These are phyloP conservation scores for Eulemur albifrons DNA, from an alignment of 2,797 vertebrate species.

Conservation along the genomic window DNA sequence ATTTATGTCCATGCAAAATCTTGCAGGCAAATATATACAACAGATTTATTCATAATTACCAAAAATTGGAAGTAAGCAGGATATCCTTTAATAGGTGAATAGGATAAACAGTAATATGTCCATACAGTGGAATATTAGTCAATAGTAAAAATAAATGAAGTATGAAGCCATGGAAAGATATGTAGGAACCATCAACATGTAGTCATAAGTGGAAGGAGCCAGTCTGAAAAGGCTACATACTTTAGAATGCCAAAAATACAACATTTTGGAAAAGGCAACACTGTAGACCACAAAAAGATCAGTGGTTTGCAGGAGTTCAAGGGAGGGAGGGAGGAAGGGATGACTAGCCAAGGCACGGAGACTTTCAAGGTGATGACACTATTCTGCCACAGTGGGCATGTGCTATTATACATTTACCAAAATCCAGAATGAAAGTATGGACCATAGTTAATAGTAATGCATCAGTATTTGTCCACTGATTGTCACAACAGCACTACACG, in stretches of 20 bases:
- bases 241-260: not conserved
- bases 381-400: not conserved
- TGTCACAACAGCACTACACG: not conserved
- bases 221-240: not conserved
- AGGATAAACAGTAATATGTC: not conserved
- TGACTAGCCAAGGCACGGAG: not conserved
- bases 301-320: too few relatives aligned
- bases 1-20: not conserved
- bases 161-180: not conserved
- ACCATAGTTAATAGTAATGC: not conserved
- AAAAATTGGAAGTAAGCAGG: not conserved
- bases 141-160: not conserved
- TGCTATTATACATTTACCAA: not conserved
- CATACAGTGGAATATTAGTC: not conserved
- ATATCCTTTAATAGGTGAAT: not conserved
- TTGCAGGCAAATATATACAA: not conserved
- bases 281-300: not conserved
- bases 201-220: not conserved
- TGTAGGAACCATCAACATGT: not conserved
- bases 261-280: not conserved
- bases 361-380: not conserved
- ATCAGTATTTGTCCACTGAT: not conserved
- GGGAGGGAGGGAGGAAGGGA: not conserved
- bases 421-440: not conserved
- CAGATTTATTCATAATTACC: not conserved